phyloP scores from a whole-genome alignment of 1,140 invertebrate species.

The Zeugodacus cucurbitae region DNA sequence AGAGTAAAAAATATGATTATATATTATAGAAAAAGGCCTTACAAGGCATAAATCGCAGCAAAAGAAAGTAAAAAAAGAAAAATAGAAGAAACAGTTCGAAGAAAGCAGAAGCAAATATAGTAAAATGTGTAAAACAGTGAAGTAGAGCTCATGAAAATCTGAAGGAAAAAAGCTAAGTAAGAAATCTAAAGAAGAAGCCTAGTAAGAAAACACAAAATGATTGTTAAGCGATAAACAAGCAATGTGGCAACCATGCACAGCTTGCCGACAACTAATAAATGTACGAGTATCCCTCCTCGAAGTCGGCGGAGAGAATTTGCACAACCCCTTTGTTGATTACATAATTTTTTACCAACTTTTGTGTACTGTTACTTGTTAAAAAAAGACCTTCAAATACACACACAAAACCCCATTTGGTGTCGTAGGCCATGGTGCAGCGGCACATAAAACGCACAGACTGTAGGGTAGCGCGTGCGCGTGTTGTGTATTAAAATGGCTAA shows the following conservation, averaged over 20 bases:
- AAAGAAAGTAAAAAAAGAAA: too few relatives aligned
- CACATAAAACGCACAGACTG: neutral
- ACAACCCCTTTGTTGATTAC: neutral
- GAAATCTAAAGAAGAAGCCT: too few relatives aligned
- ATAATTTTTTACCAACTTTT: neutral
- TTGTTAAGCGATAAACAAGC: too few relatives aligned
- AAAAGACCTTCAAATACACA: neutral
- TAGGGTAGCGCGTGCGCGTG: slow-evolving; percentile 9
- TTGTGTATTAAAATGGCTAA: slow-evolving; percentile 29
- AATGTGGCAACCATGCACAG: neutral
- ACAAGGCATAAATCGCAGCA: too few relatives aligned
- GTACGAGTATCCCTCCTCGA: neutral
- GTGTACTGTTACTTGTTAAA: neutral
- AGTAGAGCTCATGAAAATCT: too few relatives aligned
- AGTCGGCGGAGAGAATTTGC: neutral
- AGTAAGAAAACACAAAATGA: too few relatives aligned
- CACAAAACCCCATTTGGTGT: neutral
- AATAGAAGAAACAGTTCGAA: too few relatives aligned
- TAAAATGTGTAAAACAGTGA: too few relatives aligned
- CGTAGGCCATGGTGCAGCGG: neutral
- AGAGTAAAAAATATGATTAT: too few relatives aligned
- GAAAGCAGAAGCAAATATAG: too few relatives aligned
- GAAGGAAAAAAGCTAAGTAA: too few relatives aligned
- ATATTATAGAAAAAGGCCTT: too few relatives aligned
- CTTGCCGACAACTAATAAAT: neutral